A percentile compares a stretch with the other conserved stretches of the same genome.
Conservation (phyloP, 2,888 invertebrate genomes). For the Liopterus haemorrhoidalis region DNA sequence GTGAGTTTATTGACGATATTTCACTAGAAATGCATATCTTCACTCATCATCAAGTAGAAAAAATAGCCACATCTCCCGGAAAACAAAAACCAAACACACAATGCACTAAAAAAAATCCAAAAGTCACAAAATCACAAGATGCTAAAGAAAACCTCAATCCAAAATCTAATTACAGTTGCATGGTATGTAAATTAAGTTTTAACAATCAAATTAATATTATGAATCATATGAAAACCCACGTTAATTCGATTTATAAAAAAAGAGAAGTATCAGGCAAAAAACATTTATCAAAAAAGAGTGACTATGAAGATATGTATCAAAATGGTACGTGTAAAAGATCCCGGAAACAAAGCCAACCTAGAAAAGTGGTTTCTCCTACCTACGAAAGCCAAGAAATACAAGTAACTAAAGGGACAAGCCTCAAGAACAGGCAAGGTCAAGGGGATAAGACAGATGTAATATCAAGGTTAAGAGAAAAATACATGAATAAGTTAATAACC, state of each 20-base stretch:
- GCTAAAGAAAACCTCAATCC: conserved; percentile 37
- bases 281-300: conserved; percentile 16
- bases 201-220: conserved; percentile 47
- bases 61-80: conserved; percentile 47
- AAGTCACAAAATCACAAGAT: conserved; percentile 27
- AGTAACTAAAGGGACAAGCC: conserved; percentile 38
- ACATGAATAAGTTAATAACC: conserved; percentile 42
- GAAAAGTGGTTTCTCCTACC: conserved; percentile 45
- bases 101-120: conserved; percentile 25
- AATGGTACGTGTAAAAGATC: conserved; percentile 39
- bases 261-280: conserved; percentile 30
- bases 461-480: conserved; percentile 41
- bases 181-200: conserved; percentile 46
- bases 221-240: conserved; percentile 48
- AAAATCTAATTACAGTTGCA: conserved; percentile 44
- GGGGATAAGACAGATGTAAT: conserved; percentile 30
- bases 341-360: conserved; percentile 50
- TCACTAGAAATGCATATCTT: conserved; percentile 49
- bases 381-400: conserved; percentile 41
- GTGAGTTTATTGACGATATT: conserved; percentile 50
- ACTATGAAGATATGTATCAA: no score
- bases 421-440: conserved; percentile 38
- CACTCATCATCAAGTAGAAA: conserved; percentile 44
- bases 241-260: conserved; percentile 39
- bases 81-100: conserved; percentile 38